Evolutionary conservation across 2,113 vertebrate genomes (phyloP).

Genomic region (Nesoenas mayeri): DNA sequence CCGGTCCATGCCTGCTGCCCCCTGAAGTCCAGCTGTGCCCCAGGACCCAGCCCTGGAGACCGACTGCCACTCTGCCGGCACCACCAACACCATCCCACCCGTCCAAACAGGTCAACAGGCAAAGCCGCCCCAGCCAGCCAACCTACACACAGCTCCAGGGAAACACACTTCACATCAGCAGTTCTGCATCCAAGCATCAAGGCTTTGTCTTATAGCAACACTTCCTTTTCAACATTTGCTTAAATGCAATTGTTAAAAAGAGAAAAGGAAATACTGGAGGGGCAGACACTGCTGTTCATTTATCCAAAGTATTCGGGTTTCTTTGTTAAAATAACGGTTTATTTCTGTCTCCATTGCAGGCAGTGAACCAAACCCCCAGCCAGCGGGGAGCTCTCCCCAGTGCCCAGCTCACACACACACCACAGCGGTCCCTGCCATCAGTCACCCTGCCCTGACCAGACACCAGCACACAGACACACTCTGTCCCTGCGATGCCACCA

Average conservation of each 20-base stretch:
- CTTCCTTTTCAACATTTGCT: background rate
- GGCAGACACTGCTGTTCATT: background rate
- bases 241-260: background rate
- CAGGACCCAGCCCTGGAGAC: background rate
- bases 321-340: background rate
- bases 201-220: background rate
- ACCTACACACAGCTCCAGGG: background rate
- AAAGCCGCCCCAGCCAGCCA: background rate
- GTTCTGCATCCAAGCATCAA: background rate
- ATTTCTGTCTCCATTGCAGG: background rate
- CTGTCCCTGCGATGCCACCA: background rate
- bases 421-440: fast-evolving
- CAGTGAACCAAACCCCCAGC: background rate
- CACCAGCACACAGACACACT: background rate
- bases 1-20: too few species aligned
- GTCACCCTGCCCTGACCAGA: background rate
- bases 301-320: background rate
- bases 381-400: background rate
- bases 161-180: background rate
- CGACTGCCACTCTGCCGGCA: background rate
- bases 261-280: background rate
- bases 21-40: fast-evolving
- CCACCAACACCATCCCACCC: fast-evolving
- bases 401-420: fast-evolving
- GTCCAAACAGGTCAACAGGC: background rate